Conservation (phyloP, 2,113 vertebrate genomes). For the Sphaerodactylus townsendi region DNA sequence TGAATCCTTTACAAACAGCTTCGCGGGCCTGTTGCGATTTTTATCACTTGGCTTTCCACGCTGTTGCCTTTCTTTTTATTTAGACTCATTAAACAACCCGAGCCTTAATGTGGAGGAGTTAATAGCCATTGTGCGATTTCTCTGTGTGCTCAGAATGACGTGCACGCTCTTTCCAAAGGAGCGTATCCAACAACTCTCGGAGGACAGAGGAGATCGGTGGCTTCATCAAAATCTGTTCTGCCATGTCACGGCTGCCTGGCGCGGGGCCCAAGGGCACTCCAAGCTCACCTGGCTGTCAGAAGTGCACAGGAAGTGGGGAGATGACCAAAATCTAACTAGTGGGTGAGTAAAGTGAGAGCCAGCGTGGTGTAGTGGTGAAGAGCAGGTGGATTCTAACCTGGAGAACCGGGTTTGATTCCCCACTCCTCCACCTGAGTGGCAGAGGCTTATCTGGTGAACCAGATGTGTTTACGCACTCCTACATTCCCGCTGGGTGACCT, state of each 20-base stretch:
- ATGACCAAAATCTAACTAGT: not conserved
- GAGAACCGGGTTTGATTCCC: too few species aligned
- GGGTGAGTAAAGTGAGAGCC: too few species aligned
- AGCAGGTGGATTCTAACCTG: too few species aligned
- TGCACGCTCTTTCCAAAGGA: not conserved
- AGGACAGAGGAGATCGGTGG: not conserved
- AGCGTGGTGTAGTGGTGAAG: too few species aligned
- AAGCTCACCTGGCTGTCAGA: not conserved
- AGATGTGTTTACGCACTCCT: too few species aligned
- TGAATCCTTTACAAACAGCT: too few species aligned
- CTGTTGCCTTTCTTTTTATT: constrained; percentile 35
- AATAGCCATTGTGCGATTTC: constrained; percentile 20
- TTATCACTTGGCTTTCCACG: constrained; percentile 29
- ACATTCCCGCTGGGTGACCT: too few species aligned
- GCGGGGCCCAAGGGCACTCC: not conserved
- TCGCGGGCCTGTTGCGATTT: constrained; percentile 32
- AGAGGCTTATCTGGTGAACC: too few species aligned
- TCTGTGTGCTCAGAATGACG: constrained; percentile 12
- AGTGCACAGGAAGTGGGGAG: too few species aligned
- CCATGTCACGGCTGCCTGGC: not conserved
- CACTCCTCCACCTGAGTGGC: too few species aligned
- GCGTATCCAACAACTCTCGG: not conserved
- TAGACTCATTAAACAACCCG: constrained; percentile 46
- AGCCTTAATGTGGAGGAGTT: constrained; percentile 32
- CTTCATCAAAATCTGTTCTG: too few species aligned